These are phyloP conservation scores for Rhogogaster chlorosoma DNA, from an alignment of 2,888 invertebrate species.

Conservation along the genomic window DNA sequence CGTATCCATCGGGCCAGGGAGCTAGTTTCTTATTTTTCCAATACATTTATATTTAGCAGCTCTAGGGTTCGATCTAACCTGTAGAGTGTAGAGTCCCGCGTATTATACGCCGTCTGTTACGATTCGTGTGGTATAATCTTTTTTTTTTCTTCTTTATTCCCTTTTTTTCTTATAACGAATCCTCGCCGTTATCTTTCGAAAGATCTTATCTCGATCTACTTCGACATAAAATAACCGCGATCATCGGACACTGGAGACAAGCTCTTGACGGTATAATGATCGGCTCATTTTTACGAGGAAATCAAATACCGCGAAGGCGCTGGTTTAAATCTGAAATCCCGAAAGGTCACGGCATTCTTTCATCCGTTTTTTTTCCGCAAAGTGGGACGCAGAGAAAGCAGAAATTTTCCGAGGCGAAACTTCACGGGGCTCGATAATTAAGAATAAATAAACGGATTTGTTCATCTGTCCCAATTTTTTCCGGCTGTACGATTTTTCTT, in stretches of 20 bases:
- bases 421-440: not conserved
- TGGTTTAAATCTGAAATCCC: not conserved
- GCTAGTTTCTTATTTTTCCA: slow-evolving; percentile 22
- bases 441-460: not conserved
- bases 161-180: slow-evolving; percentile 8
- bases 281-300: slow-evolving; percentile 35
- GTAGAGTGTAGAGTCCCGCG: not conserved
- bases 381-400: not conserved
- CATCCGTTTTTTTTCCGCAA: not conserved
- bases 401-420: not conserved
- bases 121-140: not conserved
- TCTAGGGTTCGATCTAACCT: slow-evolving; percentile 18
- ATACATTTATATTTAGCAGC: slow-evolving; percentile 42
- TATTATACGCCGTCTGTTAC: not conserved
- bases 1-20: not conserved
- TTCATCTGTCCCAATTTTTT: not conserved
- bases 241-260: not conserved
- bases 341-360: not conserved
- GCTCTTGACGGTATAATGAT: slow-evolving; percentile 23
- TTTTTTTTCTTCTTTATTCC: slow-evolving; percentile 20
- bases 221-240: not conserved
- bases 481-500: not conserved
- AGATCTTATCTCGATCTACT: not conserved
- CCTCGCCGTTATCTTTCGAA: not conserved
- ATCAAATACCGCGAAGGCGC: slow-evolving; percentile 2